Evolutionary conservation across 2,113 vertebrate species (phyloP).

Genomic region (Epinephelus fuscoguttatus): DNA sequence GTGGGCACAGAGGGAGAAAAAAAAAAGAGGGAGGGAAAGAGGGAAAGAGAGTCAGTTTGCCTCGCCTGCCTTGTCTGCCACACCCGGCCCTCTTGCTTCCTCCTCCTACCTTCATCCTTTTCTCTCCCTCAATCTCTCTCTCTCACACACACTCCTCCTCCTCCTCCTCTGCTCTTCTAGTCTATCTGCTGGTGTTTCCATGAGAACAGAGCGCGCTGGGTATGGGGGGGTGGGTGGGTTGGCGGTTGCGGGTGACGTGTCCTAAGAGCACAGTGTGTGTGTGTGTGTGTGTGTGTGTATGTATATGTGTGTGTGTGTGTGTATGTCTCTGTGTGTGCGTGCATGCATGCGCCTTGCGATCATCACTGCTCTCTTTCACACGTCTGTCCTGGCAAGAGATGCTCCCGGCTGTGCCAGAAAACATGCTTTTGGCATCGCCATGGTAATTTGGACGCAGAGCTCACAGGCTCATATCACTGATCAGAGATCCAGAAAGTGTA

Average conservation of each 20-base stretch:
- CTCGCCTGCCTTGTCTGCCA: slow-evolving; percentile 71
- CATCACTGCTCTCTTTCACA: slow-evolving; percentile 74
- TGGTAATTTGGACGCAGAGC: slow-evolving; percentile 57
- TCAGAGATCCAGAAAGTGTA: slow-evolving; percentile 48
- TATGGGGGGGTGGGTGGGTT: slow-evolving; percentile 44
- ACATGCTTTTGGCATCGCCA: slow-evolving; percentile 64
- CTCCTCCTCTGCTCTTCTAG: slow-evolving; percentile 74
- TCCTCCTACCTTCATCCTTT: slow-evolving; percentile 59
- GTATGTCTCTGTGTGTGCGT: slow-evolving; percentile 6
- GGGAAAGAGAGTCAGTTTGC: slow-evolving; percentile 45
- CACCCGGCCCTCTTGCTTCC: slow-evolving; percentile 72
- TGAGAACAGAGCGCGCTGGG: slow-evolving; percentile 83
- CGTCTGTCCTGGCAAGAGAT: slow-evolving; percentile 53
- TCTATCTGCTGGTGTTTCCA: slow-evolving; percentile 85
- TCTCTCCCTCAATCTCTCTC: slow-evolving; percentile 33
- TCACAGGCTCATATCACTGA: slow-evolving; percentile 47
- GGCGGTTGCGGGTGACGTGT: slow-evolving; percentile 72
- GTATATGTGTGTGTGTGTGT: slow-evolving; percentile 3
- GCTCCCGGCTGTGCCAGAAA: slow-evolving; percentile 65
- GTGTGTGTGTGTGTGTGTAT: slow-evolving; percentile 15
- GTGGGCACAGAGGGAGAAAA: slow-evolving; percentile 40
- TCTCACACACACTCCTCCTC: slow-evolving; percentile 40
- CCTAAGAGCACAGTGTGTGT: slow-evolving; percentile 65
- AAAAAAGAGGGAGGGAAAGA: slow-evolving; percentile 16
- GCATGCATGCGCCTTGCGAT: slow-evolving; percentile 8